phyloP scores from a whole-genome alignment of 2,113 vertebrate genomes.

The Cyanocitta stelleri region DNA sequence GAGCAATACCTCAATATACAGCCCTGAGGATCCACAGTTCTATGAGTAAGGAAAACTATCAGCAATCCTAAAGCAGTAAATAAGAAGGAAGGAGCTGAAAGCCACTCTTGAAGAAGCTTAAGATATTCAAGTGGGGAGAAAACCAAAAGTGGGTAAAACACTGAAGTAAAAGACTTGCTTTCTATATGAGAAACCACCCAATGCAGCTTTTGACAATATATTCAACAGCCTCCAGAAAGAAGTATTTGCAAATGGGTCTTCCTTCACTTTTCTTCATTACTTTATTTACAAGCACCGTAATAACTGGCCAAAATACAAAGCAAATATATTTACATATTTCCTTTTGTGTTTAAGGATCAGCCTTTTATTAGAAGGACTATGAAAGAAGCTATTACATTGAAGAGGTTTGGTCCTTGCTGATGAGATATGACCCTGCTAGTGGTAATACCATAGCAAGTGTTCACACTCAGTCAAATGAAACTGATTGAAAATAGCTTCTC shows the following conservation, averaged over 20 bases:
- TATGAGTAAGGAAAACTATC: background rate
- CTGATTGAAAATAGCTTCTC: background rate
- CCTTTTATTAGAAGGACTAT: background rate
- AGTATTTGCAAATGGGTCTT: background rate
- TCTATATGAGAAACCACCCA: background rate
- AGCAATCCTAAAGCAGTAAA: background rate
- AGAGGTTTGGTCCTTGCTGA: background rate
- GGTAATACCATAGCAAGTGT: background rate
- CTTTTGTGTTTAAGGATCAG: background rate
- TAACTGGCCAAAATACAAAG: background rate
- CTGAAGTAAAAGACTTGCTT: background rate
- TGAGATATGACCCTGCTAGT: background rate
- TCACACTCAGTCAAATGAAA: background rate
- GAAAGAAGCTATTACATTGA: background rate
- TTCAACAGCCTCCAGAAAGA: background rate
- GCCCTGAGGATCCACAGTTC: background rate
- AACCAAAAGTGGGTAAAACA: background rate
- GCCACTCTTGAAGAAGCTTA: background rate
- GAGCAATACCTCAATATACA: background rate
- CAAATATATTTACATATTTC: background rate
- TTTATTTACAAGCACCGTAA: background rate
- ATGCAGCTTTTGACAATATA: background rate
- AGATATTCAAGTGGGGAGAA: background rate
- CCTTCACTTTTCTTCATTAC: background rate
- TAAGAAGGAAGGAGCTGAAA: background rate